Base-by-base conservation (phyloP, 1,140 invertebrate genomes). In the Laodelphax striatellus region DNA sequence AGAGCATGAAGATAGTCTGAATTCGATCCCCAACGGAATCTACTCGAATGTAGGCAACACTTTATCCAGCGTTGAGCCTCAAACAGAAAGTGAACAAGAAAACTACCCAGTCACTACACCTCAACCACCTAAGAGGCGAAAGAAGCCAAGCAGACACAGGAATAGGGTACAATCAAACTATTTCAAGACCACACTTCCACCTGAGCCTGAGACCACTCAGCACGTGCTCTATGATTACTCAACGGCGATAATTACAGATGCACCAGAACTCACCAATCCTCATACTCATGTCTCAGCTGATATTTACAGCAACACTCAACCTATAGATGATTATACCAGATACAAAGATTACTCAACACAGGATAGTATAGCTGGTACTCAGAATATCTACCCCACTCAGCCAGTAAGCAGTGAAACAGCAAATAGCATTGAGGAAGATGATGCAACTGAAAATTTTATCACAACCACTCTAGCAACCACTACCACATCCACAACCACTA, bases 401-500 rank as follows among this genome's bases (percentile, higher is more conserved):
- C 53, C 46, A 5, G 61, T 58, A 17, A 44, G n/a, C 6, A 44
- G n/a, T 8, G 46, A 50, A 10, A 50, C 46, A 11, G 16, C 16
- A 17, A 50, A 22, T 22, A 50, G 46, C 16, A 50, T 50, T 16
- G 46, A 50, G 21, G 46, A 50, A 10, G 46, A 50, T 9, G 21
- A 19, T 16, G 16, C 58, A 53, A 31, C 46, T 42, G 44, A 34
- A 38, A 16, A 59, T 41, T 50, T 57, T 16, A 55, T 61, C 4
- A 55, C 61, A 42, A 52, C 62, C 22, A 58, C 58, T 41, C 19
- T 53, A 55, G 38, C 60, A 10, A 28, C 60, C 9, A 57, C 63
- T 5, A 63, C 60, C 3, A 58, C 61, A 0, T 52, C 60, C 2
- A 66, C 64, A 5, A 56, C 62, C 2, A 59, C 63, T 2, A 54